phyloP scores from a whole-genome alignment of 2,113 vertebrate species.

The Solea solea region DNA sequence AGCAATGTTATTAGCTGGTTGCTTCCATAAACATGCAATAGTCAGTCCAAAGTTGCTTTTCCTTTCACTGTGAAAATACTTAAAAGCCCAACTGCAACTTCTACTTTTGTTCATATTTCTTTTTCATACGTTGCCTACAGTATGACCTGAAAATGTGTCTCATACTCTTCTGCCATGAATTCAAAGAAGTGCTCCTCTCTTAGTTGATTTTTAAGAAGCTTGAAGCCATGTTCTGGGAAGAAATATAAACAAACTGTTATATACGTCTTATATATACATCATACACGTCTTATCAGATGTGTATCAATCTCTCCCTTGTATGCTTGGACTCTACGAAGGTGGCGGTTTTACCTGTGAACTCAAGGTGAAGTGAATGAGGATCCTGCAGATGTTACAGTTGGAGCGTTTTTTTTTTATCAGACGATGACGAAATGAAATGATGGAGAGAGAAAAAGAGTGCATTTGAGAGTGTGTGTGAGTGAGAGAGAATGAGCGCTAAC shows the following conservation, averaged over 20 bases:
- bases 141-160: slow-evolving; percentile 49
- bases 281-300: slow-evolving; percentile 33
- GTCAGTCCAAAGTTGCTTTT: slow-evolving; percentile 76
- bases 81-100: slow-evolving; percentile 49
- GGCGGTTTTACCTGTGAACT: slow-evolving; percentile 14
- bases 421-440: slow-evolving; percentile 20
- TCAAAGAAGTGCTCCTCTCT: slow-evolving; percentile 57
- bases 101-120: slow-evolving; percentile 41
- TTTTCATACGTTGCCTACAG: slow-evolving; percentile 58
- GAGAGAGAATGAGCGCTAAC: slow-evolving; percentile 47
- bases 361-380: slow-evolving; percentile 25
- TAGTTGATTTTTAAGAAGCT: slow-evolving; percentile 59
- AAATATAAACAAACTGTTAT: slow-evolving; percentile 33
- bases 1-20: slow-evolving; percentile 64
- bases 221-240: slow-evolving; percentile 68
- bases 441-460: slow-evolving; percentile 9
- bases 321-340: slow-evolving; percentile 39
- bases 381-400: slow-evolving; percentile 21
- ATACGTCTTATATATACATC: neutral
- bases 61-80: slow-evolving; percentile 75
- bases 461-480: slow-evolving; percentile 34
- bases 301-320: slow-evolving; percentile 43
- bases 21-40: slow-evolving; percentile 79
- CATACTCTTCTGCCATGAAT: slow-evolving; percentile 47
- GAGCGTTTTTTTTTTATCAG: slow-evolving; percentile 28